phyloP scores from a whole-genome alignment of 1,140 invertebrate species.

The Latrodectus geometricus region DNA sequence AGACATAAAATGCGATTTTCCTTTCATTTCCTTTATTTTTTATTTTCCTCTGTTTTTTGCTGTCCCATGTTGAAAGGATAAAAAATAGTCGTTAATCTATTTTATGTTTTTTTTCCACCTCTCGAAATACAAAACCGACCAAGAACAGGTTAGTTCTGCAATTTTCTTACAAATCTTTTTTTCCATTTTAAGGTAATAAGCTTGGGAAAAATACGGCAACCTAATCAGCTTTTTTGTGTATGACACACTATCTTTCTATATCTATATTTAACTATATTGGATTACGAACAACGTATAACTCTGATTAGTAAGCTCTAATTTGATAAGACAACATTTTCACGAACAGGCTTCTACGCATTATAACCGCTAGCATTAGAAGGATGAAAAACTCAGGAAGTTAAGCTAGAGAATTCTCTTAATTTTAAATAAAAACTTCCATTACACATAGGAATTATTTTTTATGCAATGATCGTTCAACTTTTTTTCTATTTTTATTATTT shows the following conservation, averaged over 20 bases:
- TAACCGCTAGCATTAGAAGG: too few relatives aligned
- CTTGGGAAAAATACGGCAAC: constrained; percentile 19
- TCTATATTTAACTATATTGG: constrained; percentile 22
- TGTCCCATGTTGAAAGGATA: constrained; percentile 12
- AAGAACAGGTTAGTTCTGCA: constrained; percentile 6
- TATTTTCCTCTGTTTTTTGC: too few relatives aligned
- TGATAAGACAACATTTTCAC: constrained; percentile 22
- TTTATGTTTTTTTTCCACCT: constrained; percentile 29
- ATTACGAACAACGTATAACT: constrained; percentile 48
- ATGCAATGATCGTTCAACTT: too few relatives aligned
- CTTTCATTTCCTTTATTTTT: too few relatives aligned
- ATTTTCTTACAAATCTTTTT: constrained; percentile 14
- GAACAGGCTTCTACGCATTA: too few relatives aligned
- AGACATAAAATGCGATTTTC: not conserved
- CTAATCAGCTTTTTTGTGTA: constrained; percentile 36
- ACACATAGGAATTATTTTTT: too few relatives aligned
- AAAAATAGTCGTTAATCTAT: constrained; percentile 47
- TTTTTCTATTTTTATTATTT: too few relatives aligned
- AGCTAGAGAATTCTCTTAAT: too few relatives aligned
- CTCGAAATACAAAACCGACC: constrained; percentile 23
- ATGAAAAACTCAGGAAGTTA: too few relatives aligned
- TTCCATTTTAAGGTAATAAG: constrained; percentile 36
- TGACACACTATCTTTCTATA: constrained; percentile 10
- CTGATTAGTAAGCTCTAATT: constrained; percentile 51
- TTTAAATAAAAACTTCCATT: not conserved